These are phyloP conservation scores for Pachyuromys duprasi DNA, from an alignment of 2,797 vertebrate genomes.

Conservation along the genomic window DNA sequence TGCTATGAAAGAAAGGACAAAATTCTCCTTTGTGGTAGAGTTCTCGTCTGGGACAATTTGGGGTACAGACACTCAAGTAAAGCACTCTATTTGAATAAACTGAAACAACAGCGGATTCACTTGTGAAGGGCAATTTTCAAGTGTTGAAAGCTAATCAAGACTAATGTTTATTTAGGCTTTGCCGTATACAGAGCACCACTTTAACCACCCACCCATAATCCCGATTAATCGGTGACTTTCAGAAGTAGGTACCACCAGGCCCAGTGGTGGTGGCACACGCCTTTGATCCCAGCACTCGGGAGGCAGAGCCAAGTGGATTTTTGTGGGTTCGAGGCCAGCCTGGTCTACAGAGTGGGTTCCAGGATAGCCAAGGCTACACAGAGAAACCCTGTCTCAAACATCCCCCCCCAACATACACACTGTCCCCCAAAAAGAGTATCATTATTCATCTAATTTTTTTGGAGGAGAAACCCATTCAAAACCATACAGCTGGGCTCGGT, in stretches of 20 bases:
- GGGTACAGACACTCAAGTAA: neutral
- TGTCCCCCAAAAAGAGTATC: no score
- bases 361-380: no score
- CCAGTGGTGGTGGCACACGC: no score
- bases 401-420: no score
- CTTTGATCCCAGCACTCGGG: no score
- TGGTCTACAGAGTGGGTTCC: no score
- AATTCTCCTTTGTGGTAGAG: neutral
- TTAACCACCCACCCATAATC: neutral
- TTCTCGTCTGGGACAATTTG: neutral
- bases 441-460: neutral
- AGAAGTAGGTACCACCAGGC: neutral
- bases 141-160: neutral
- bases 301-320: no score
- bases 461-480: neutral
- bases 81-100: conserved; percentile 1
- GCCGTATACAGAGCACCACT: neutral
- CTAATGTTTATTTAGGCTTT: conserved; percentile 30
- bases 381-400: no score
- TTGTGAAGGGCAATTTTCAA: neutral
- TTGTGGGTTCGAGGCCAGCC: no score
- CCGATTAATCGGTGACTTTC: neutral
- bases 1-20: neutral
- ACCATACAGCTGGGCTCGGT: neutral
- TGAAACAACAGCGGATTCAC: neutral